A percentile compares a stretch with the other conserved stretches of the same genome.
Evolutionary conservation across 2,888 invertebrate genomes (phyloP).

Genomic region (Pyrrhia umbra): DNA sequence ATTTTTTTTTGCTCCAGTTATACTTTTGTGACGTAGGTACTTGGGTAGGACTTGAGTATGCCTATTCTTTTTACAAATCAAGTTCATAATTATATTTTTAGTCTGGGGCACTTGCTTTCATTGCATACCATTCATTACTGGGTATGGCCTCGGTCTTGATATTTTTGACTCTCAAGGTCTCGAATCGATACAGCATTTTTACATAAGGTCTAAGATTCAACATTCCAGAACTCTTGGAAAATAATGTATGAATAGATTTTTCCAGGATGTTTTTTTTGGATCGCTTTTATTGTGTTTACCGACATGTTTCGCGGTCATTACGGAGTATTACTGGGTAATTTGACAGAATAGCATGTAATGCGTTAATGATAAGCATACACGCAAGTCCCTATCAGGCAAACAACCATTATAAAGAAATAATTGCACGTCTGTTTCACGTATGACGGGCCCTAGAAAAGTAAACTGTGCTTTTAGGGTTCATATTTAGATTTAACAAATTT

Average conservation of each 20-base stretch:
- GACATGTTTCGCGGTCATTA: slow-evolving; percentile 7
- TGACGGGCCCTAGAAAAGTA: neutral
- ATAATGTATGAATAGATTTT: neutral
- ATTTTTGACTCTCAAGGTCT: slow-evolving; percentile 32
- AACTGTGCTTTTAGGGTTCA: neutral
- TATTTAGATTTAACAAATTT: neutral
- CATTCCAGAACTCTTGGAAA: neutral
- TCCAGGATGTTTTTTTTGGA: neutral
- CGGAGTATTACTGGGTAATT: slow-evolving; percentile 23
- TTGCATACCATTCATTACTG: slow-evolving; percentile 19
- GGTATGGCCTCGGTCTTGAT: slow-evolving; percentile 24
- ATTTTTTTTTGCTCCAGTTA: slow-evolving; percentile 21
- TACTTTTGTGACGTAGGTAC: slow-evolving; percentile 4
- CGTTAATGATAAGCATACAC: slow-evolving; percentile 9
- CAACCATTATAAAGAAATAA: neutral
- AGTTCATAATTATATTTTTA: slow-evolving; percentile 1
- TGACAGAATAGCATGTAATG: slow-evolving; percentile 20
- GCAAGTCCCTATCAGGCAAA: slow-evolving; percentile 1
- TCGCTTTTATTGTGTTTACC: neutral
- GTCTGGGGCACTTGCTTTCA: slow-evolving; percentile 3
- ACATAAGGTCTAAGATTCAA: too few species aligned
- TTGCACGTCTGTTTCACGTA: neutral
- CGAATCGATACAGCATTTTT: slow-evolving; percentile 31
- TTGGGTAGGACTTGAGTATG: neutral
- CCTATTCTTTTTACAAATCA: neutral